Percentiles rank a stretch among this genome's conserved stretches.
These are phyloP conservation scores for Ormyrus rosae DNA, from an alignment of 2,888 invertebrate species.

Conservation along the genomic window DNA sequence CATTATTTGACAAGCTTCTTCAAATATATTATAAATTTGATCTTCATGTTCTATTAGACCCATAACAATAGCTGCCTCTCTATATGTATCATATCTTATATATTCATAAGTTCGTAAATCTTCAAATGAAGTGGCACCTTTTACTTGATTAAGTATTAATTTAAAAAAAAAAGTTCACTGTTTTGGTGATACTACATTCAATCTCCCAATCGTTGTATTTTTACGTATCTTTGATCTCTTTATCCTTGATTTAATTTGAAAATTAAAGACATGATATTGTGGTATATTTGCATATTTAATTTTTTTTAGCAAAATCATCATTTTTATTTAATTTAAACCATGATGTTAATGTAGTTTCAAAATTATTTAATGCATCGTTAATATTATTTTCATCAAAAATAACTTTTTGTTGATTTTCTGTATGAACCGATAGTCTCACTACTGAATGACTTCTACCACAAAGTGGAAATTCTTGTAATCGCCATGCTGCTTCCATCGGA, in stretches of 20 bases:
- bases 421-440: background rate
- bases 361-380: background rate
- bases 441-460: background rate
- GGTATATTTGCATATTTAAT: background rate
- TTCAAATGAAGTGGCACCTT: too few species aligned
- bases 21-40: too few species aligned
- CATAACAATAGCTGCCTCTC: too few species aligned
- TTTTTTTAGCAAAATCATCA: background rate
- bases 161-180: background rate
- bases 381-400: background rate
- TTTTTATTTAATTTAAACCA: too few species aligned
- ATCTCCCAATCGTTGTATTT: background rate
- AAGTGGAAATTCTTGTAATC: background rate
- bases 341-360: background rate
- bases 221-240: background rate
- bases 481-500: too few species aligned
- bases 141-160: too few species aligned
- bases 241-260: background rate
- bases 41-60: too few species aligned
- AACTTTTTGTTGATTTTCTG: background rate
- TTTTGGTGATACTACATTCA: background rate
- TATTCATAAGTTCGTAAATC: background rate
- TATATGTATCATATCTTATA: too few species aligned
- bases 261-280: background rate
- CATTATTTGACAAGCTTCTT: too few species aligned